phyloP scores from a whole-genome alignment of 2,113 vertebrate genomes.

The Opisthocomus hoazin region DNA sequence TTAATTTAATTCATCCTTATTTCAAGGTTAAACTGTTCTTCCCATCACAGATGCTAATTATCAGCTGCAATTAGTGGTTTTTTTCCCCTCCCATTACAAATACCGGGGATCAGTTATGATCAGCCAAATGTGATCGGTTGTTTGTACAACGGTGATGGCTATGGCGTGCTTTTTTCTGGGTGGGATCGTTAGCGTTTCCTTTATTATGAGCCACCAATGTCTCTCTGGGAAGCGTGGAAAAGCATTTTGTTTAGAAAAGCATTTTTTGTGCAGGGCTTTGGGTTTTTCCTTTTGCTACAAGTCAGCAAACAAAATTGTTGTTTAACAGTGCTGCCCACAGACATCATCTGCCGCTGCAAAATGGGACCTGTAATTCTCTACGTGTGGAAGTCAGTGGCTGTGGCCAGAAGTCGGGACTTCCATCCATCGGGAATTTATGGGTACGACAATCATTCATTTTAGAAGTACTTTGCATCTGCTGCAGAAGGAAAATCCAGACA shows the following conservation, averaged over 20 bases:
- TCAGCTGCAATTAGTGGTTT: background rate
- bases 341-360: background rate
- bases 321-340: background rate
- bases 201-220: background rate
- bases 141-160: background rate
- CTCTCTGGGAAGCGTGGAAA: background rate
- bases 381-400: accelerated
- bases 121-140: background rate
- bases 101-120: background rate
- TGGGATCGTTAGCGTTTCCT: background rate
- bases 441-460: background rate
- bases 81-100: background rate
- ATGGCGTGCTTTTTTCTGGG: background rate
- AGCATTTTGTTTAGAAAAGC: conserved; percentile 1
- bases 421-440: background rate
- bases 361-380: background rate
- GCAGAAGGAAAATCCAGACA: background rate
- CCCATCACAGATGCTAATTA: background rate
- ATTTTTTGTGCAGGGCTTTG: conserved; percentile 9
- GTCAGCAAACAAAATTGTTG: background rate
- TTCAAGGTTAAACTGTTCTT: background rate
- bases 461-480: background rate
- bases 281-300: background rate
- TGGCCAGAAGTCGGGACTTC: background rate
- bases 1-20: background rate